Percentiles rank a stretch among this genome's conserved stretches.
phyloP scores from a whole-genome alignment of 1,140 invertebrate genomes.

The Trichogramma pretiosum region DNA sequence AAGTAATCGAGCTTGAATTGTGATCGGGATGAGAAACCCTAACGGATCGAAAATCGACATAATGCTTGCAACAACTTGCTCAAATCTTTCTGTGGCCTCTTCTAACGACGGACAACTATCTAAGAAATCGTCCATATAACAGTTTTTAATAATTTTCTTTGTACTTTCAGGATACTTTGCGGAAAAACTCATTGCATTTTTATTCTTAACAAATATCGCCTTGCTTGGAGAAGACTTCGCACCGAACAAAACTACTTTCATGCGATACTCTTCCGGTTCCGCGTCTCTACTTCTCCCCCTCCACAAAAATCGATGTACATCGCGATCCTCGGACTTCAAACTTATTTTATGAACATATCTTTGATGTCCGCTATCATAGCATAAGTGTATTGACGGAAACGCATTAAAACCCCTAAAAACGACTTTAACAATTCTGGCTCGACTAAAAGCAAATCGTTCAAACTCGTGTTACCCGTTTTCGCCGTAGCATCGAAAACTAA shows the following conservation, averaged over 20 bases:
- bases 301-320: not conserved
- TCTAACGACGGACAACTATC: too few relatives aligned
- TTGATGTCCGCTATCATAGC: not conserved
- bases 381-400: not conserved
- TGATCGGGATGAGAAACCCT: too few relatives aligned
- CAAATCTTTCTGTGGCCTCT: too few relatives aligned
- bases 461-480: not conserved
- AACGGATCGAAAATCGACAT: too few relatives aligned
- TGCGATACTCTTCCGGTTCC: slow-evolving; percentile 1
- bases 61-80: too few relatives aligned
- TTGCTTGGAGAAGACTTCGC: slow-evolving; percentile 27
- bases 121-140: slow-evolving; percentile 12
- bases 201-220: slow-evolving; percentile 27
- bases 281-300: not conserved
- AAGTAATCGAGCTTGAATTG: too few relatives aligned
- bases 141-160: not conserved
- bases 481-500: not conserved
- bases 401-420: not conserved
- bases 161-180: not conserved
- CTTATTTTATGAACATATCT: slow-evolving; percentile 1
- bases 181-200: slow-evolving; percentile 9
- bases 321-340: not conserved
- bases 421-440: not conserved
- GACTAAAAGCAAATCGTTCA: not conserved
- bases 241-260: slow-evolving; percentile 32